phyloP scores from a whole-genome alignment of 2,113 vertebrate genomes.

The Salvator merianae region DNA sequence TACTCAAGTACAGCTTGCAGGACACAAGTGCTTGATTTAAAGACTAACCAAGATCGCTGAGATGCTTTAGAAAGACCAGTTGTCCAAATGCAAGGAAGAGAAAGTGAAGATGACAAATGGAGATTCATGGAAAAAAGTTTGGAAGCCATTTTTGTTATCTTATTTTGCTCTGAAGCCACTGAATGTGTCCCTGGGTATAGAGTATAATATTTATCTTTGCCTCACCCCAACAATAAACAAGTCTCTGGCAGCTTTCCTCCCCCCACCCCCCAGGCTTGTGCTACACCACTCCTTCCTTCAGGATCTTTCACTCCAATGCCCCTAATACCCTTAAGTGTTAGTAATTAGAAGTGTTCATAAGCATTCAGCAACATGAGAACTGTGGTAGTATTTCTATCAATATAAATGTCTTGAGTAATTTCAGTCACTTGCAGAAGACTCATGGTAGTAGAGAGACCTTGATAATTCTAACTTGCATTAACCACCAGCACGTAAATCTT shows the following conservation, averaged over 20 bases:
- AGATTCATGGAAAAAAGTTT: neutral
- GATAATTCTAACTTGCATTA: neutral
- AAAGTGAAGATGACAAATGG: neutral
- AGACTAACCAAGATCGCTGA: neutral
- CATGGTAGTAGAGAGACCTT: neutral
- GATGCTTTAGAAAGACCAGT: neutral
- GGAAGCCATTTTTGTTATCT: neutral
- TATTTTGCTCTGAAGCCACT: neutral
- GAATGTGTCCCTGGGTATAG: neutral
- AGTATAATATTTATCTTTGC: no score
- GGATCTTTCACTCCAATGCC: neutral
- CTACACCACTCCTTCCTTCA: neutral
- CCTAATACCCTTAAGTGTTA: neutral
- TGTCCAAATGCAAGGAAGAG: neutral
- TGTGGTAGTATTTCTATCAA: no score
- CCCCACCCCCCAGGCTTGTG: neutral
- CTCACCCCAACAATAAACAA: neutral
- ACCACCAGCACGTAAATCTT: neutral
- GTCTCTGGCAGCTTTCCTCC: neutral
- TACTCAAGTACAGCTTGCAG: slow-evolving; percentile 9
- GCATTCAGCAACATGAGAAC: neutral
- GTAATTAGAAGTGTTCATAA: neutral
- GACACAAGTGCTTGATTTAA: slow-evolving; percentile 11
- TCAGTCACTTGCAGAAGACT: neutral
- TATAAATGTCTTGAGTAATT: neutral